Conservation (phyloP, 2,888 invertebrate species). For the Xylocampa areola region DNA sequence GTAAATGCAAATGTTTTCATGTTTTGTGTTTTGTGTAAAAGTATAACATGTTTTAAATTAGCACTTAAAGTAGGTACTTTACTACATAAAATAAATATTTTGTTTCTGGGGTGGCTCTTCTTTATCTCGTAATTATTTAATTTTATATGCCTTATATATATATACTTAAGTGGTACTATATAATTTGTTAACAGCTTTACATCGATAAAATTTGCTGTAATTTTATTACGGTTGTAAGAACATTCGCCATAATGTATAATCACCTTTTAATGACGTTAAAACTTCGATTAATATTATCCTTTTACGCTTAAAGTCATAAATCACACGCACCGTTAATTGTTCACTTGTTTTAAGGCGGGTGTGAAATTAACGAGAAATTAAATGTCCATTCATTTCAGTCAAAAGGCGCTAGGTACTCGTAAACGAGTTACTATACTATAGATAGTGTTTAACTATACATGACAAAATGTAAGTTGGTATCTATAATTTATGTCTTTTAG, state of each 20-base stretch:
- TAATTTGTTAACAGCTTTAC: conserved; percentile 20
- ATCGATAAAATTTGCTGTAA: conserved; percentile 28
- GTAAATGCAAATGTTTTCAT: background rate
- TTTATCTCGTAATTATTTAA: too few species aligned
- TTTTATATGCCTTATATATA: too few species aligned
- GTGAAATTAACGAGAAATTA: conserved; percentile 48
- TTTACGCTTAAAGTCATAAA: conserved; percentile 60
- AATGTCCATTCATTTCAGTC: conserved; percentile 36
- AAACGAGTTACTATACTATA: background rate
- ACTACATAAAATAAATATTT: too few species aligned
- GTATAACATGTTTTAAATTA: too few species aligned
- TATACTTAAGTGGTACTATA: conserved; percentile 7
- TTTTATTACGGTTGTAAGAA: conserved; percentile 33
- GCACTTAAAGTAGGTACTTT: too few species aligned
- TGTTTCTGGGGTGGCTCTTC: too few species aligned
- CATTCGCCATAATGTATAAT: conserved; percentile 54
- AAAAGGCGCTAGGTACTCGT: conserved; percentile 36
- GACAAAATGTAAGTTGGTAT: too few species aligned
- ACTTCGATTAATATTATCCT: conserved; percentile 64
- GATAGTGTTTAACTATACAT: background rate
- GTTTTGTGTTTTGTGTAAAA: background rate
- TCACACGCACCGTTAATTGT: conserved; percentile 52
- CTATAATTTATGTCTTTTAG: too few species aligned
- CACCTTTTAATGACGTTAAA: conserved; percentile 67
- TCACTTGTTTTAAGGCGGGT: conserved; percentile 42